phyloP scores from a whole-genome alignment of 2,888 invertebrate genomes.

The Aphelenchoides bicaudatus region DNA sequence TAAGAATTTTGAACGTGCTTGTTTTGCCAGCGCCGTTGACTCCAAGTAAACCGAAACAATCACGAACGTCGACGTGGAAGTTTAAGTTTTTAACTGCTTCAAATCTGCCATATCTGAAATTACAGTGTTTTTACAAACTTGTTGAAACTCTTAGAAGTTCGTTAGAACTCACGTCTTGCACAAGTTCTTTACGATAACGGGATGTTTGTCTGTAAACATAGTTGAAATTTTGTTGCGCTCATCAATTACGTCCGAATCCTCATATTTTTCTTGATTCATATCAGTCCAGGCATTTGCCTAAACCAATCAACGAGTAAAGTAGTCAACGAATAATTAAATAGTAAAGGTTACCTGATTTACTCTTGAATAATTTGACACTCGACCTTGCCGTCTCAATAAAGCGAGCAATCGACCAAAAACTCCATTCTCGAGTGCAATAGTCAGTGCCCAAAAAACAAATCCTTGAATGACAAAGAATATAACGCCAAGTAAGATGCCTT shows the following conservation, averaged over 20 bases:
- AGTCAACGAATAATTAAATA: background rate
- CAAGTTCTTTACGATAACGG: conserved; percentile 40
- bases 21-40: conserved; percentile 57
- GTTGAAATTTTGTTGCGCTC: conserved; percentile 39
- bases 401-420: conserved; percentile 36
- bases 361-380: no score
- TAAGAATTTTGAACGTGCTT: conserved; percentile 51
- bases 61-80: conserved; percentile 45
- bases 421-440: conserved; percentile 35
- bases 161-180: conserved; percentile 29
- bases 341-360: no score
- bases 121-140: background rate
- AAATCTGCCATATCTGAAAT: conserved; percentile 43
- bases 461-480: conserved; percentile 43
- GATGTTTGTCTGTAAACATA: conserved; percentile 19
- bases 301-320: conserved; percentile 13
- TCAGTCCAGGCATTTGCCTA: conserved; percentile 15
- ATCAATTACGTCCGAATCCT: conserved; percentile 46
- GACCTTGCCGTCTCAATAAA: conserved; percentile 12
- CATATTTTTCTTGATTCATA: conserved; percentile 24
- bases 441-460: conserved; percentile 29
- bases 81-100: conserved; percentile 51
- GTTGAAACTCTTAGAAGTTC: background rate
- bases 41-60: conserved; percentile 52
- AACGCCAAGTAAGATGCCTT: conserved; percentile 40